Conservation (phyloP, 2,888 invertebrate genomes). For the Parnassius apollo region DNA sequence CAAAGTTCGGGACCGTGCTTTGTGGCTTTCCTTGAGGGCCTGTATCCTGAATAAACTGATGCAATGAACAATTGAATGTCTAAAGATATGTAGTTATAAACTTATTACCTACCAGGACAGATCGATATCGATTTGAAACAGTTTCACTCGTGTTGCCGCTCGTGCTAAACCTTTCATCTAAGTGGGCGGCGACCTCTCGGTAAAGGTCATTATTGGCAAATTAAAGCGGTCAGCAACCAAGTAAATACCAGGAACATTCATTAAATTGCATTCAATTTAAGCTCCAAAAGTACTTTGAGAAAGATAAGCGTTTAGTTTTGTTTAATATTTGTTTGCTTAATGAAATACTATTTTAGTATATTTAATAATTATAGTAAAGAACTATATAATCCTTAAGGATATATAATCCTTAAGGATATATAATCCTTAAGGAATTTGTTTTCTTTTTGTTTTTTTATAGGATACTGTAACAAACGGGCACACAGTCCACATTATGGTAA, state of each 20-base stretch:
- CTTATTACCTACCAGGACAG: conserved; percentile 51
- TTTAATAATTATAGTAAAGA: no score
- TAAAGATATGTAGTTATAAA: conserved; percentile 50
- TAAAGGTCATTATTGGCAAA: conserved; percentile 41
- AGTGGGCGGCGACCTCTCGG: conserved; percentile 40
- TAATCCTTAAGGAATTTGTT: no score
- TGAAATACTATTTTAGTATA: no score
- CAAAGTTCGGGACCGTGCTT: no score
- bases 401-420: no score
- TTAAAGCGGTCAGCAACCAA: conserved; percentile 34
- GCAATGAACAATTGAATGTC: conserved; percentile 40
- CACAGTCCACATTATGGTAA: no score
- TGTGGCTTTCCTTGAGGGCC: no score
- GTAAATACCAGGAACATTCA: conserved; percentile 26
- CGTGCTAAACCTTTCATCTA: conserved; percentile 40
- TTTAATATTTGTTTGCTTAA: no score
- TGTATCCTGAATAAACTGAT: neutral
- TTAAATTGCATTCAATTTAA: conserved; percentile 20
- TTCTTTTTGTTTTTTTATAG: no score
- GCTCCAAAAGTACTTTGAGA: conserved; percentile 6
- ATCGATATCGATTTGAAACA: conserved; percentile 48
- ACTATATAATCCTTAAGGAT: no score
- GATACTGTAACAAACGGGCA: no score
- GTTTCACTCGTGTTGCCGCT: conserved; percentile 38
- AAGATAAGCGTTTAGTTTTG: neutral